Evolutionary conservation across 2,797 vertebrate genomes (phyloP), one percentile per base, ranked within the genome.

Genomic region (Phoeniculus purpureus): DNA sequence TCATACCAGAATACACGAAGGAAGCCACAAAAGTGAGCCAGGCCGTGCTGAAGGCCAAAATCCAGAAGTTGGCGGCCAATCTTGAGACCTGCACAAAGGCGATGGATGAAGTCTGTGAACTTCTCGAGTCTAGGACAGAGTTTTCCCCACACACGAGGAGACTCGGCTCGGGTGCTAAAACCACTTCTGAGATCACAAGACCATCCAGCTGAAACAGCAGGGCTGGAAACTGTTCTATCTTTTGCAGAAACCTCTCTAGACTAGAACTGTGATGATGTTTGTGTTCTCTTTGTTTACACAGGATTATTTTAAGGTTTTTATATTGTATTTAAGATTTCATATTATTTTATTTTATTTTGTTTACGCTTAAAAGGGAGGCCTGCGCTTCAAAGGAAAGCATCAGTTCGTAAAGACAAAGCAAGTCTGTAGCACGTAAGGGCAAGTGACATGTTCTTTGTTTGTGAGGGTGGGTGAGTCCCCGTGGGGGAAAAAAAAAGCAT

Each of bases 11-110:
- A 61, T 78, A 89, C 68, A 94, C 96, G 8, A 96, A 97, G 76
- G 97, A 97, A 68, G 92, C 92, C 86, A 97, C 97, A 15, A 97
- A 95, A 93, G 96, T 97, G 7, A 97, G 97, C 94, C 97, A 98
- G 71, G 94, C 94, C 0, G 92, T 98, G 62, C 94, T 98, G 27
- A 97, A 89, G 73, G 97, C 97, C 85, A 98, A 97, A 96, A 94
- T 98, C 52, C 97, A 97, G 95, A 98, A 98, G 85, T 87, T 98
- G 93, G 95, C 97, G 4, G 96, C 96, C 91, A 97, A 96, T 92
- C 96, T 98, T 0, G 97, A 98, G 94, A 92, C 95, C 81, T 98
- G 97, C 76, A 96, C 87, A 15, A 96, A 90, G 20, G 97, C 97
- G 0, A 97, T 98, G 97, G 97, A 98, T 77, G 97, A 97, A 62